Conservation (phyloP, 2,888 invertebrate species). For the Sepiola atlantica region DNA sequence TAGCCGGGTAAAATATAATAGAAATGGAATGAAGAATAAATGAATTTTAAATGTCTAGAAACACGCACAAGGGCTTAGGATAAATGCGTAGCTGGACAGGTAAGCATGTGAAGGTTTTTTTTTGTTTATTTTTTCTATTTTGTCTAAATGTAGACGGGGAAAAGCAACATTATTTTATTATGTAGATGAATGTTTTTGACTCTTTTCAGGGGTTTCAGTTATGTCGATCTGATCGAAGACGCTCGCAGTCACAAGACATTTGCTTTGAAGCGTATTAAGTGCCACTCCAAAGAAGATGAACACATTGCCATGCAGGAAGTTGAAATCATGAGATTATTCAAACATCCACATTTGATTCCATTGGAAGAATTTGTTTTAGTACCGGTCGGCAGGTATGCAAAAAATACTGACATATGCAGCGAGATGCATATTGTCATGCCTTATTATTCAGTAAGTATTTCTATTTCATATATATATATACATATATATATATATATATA, state of each 20-base stretch:
- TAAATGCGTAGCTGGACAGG: no score
- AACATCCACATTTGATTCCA: conserved; percentile 84
- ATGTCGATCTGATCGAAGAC: conserved; percentile 85
- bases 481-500: no score
- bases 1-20: no score
- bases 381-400: conserved; percentile 70
- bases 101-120: no score
- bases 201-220: conserved; percentile 84
- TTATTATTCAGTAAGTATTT: conserved; percentile 79
- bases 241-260: conserved; percentile 80
- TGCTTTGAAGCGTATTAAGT: conserved; percentile 87
- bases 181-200: not conserved
- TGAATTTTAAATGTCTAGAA: no score
- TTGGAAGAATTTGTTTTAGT: conserved; percentile 81
- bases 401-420: conserved; percentile 77
- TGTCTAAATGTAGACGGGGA: no score
- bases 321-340: conserved; percentile 82
- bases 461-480: no score
- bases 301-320: conserved; percentile 82
- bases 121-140: no score
- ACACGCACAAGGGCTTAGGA: no score
- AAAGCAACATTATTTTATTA: no score
- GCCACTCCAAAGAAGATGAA: conserved; percentile 86
- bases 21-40: no score
- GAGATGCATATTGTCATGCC: conserved; percentile 85